phyloP scores from a whole-genome alignment of 2,888 invertebrate genomes.

The Hylaea fasciaria region DNA sequence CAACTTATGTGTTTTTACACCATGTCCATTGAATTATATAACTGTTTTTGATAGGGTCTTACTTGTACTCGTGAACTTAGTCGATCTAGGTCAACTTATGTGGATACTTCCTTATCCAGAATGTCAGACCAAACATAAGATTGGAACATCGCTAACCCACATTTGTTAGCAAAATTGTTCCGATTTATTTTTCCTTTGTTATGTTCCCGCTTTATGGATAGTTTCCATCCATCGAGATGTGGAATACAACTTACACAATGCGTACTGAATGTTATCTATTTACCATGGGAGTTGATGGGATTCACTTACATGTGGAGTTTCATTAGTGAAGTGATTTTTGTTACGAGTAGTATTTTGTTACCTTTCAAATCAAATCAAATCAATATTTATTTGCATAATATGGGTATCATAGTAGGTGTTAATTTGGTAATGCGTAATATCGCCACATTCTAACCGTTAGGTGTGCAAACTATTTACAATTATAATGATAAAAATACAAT shows the following conservation, averaged over 20 bases:
- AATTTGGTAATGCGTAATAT: too few relatives aligned
- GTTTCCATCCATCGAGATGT: slow-evolving; percentile 61
- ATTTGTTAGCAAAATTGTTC: slow-evolving; percentile 68
- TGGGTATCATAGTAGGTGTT: too few relatives aligned
- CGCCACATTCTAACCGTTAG: too few relatives aligned
- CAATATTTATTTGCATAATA: too few relatives aligned
- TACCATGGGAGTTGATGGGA: slow-evolving; percentile 23
- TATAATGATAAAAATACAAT: too few relatives aligned
- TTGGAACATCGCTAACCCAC: slow-evolving; percentile 65
- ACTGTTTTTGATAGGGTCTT: neutral
- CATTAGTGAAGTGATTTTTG: neutral
- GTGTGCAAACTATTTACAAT: too few relatives aligned
- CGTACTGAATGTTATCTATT: slow-evolving; percentile 26
- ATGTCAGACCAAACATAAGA: slow-evolving; percentile 60
- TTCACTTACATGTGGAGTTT: slow-evolving; percentile 5
- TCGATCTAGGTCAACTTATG: slow-evolving; percentile 2
- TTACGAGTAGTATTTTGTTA: neutral
- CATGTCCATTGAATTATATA: neutral
- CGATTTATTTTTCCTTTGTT: slow-evolving; percentile 68
- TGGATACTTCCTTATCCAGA: slow-evolving; percentile 43
- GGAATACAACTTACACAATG: slow-evolving; percentile 44
- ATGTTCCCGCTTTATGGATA: slow-evolving; percentile 59
- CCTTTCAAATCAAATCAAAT: too few relatives aligned
- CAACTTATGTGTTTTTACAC: too few relatives aligned
- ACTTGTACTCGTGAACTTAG: too few relatives aligned